phyloP scores from a whole-genome alignment of 2,888 invertebrate genomes.

The Idaea biselata region DNA sequence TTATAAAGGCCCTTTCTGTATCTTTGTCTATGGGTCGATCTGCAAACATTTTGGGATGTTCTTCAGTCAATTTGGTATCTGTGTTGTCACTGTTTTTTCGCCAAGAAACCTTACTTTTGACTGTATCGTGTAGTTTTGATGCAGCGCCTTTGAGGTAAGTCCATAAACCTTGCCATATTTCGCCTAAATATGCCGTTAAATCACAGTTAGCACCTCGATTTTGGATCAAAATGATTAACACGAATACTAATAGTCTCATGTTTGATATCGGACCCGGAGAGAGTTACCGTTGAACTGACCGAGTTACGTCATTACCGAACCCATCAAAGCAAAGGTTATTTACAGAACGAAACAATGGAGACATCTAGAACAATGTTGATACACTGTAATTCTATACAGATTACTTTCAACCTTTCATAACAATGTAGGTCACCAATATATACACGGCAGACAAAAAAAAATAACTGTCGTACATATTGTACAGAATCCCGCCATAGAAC shows the following conservation, averaged over 20 bases:
- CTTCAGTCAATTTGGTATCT: not conserved
- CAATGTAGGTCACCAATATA: conserved; percentile 3
- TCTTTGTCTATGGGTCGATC: not conserved
- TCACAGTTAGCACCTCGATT: conserved; percentile 34
- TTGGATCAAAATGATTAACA: conserved; percentile 25
- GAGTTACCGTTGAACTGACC: conserved; percentile 14
- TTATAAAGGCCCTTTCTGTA: conserved; percentile 6
- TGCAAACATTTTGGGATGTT: not conserved
- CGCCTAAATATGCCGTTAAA: conserved; percentile 31
- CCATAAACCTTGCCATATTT: conserved; percentile 28
- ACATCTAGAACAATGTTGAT: conserved; percentile 1
- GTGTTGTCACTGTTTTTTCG: not conserved
- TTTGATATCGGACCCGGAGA: conserved; percentile 8
- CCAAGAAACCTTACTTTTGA: not conserved
- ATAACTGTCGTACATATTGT: too few species aligned
- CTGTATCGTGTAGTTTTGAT: not conserved
- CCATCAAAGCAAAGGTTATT: conserved; percentile 10
- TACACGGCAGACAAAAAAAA: conserved; percentile 5
- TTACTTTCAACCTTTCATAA: not conserved
- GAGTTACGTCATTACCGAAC: conserved; percentile 1
- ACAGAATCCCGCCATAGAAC: too few species aligned
- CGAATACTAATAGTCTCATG: conserved; percentile 29
- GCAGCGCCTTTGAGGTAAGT: conserved; percentile 19
- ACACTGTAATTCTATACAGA: conserved; percentile 4
- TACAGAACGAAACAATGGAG: conserved; percentile 26